Conservation (phyloP, 2,797 vertebrate species). For the Tapera naevia region DNA sequence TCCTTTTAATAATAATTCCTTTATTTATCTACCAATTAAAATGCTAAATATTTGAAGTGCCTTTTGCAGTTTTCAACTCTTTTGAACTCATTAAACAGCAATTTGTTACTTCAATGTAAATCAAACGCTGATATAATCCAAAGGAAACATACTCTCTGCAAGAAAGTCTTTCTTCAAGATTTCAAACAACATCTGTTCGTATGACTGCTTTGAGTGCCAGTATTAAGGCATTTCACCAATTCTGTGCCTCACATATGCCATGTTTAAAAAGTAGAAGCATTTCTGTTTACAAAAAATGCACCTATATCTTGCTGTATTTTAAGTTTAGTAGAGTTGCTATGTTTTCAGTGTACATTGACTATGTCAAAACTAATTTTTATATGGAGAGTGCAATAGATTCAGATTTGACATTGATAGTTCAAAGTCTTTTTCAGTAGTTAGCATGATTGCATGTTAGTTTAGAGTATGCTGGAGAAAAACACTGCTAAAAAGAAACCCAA, state of each 20-base stretch:
- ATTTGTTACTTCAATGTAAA: conserved; percentile 25
- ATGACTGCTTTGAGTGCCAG: neutral
- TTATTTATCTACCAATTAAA: neutral
- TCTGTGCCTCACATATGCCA: neutral
- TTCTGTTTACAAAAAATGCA: conserved; percentile 18
- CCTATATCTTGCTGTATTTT: neutral
- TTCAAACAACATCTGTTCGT: conserved; percentile 60
- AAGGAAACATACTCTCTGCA: conserved; percentile 22
- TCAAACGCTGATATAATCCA: conserved; percentile 26
- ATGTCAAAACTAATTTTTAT: neutral
- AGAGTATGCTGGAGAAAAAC: neutral
- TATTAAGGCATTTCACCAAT: conserved; percentile 1
- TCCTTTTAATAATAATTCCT: neutral
- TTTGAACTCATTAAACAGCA: neutral
- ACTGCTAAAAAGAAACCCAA: neutral
- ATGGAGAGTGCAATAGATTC: neutral
- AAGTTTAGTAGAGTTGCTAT: neutral
- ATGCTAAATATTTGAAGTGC: neutral
- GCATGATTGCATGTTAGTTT: accelerated
- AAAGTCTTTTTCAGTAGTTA: neutral
- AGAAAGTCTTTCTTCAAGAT: conserved; percentile 6
- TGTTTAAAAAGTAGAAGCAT: neutral
- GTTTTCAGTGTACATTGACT: neutral
- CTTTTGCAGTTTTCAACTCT: conserved; percentile 38
- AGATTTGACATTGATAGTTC: neutral